Base-by-base conservation (phyloP, 2,888 invertebrate genomes). In the Drosophila helvetica region DNA sequence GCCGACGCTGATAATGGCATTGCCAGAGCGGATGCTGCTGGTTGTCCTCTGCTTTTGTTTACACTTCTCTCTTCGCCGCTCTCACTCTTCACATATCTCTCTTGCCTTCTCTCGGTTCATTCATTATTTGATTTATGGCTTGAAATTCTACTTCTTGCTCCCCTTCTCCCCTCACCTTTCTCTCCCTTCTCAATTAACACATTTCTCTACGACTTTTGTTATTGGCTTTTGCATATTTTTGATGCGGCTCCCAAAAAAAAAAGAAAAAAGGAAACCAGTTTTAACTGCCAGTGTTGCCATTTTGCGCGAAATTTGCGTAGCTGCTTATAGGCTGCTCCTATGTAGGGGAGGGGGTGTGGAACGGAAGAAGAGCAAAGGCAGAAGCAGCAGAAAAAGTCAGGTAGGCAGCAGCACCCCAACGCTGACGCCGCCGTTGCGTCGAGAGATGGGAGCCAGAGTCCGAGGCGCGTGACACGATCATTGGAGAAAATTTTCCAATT, bases 81-180 rank as follows among this genome's bases (percentile, higher is more conserved):
- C 22, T 46, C 33, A 22, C 30, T 46, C 33, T 33, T 5, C 25
- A 7, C 27, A 27, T 27, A 27, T 52, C 6, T 27, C 18, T 18
- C 6, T 27, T 12, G n/a, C 17, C 19, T n/a, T 10, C n/a, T 22
- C n/a, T 12, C 15, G 19, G 15, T 15, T 60, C 80, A 82, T 83
- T 83, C 86, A 79, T 78, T 80, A 79, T 74, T 82, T 82, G 86
- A 85, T 85, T 78, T 80, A 82, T 78, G 53, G 73, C 63, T 51
- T 58, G 63, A 79, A 79, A 79, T 80, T 81, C 52, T 17, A n/a
- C 19, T 30, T 46, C 54, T 45, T 53, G 42, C 59, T 59, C 48
- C 22, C 38, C 51, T 46, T 61, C 33, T 42, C 56, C 18, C 19
- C 52, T 59, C 65, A 25, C 10, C 48, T 27, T 55, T 12, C 1